These are phyloP conservation scores for Heliconius cydno DNA, from an alignment of 2,888 invertebrate genomes.

Conservation along the genomic window DNA sequence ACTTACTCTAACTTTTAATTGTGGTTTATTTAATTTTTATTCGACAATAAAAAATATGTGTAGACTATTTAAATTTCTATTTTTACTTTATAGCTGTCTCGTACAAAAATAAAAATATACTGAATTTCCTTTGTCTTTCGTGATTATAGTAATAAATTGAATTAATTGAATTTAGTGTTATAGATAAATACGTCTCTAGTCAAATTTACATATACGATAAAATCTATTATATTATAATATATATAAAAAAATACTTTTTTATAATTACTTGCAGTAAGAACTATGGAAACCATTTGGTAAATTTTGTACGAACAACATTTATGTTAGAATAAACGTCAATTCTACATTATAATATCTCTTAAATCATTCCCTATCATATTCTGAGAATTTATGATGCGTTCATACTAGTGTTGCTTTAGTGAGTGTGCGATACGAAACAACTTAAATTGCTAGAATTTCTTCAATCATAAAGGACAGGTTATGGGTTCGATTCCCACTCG, in stretches of 20 bases:
- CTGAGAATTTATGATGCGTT: slow-evolving; percentile 30
- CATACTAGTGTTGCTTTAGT: slow-evolving; percentile 28
- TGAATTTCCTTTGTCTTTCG: background rate
- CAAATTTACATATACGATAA: background rate
- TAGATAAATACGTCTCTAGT: background rate
- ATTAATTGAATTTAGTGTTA: background rate
- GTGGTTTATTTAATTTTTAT: background rate
- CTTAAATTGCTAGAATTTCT: background rate
- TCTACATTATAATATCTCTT: slow-evolving; percentile 23
- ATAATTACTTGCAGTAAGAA: background rate
- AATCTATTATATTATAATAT: background rate
- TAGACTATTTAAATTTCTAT: background rate
- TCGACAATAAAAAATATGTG: background rate
- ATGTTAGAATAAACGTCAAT: slow-evolving; percentile 10
- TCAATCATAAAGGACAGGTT: too few relatives aligned
- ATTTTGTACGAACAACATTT: slow-evolving; percentile 2
- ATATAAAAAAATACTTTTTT: background rate
- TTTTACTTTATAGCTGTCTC: background rate
- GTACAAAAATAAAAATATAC: background rate
- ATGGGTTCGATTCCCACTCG: too few relatives aligned
- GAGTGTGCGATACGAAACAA: slow-evolving; percentile 13
- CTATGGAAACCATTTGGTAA: background rate
- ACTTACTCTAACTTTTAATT: too few relatives aligned
- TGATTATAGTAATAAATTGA: background rate
- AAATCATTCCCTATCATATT: slow-evolving; percentile 34